Base-by-base conservation (phyloP, 2,797 vertebrate species). In the Rhinophrynus dorsalis region DNA sequence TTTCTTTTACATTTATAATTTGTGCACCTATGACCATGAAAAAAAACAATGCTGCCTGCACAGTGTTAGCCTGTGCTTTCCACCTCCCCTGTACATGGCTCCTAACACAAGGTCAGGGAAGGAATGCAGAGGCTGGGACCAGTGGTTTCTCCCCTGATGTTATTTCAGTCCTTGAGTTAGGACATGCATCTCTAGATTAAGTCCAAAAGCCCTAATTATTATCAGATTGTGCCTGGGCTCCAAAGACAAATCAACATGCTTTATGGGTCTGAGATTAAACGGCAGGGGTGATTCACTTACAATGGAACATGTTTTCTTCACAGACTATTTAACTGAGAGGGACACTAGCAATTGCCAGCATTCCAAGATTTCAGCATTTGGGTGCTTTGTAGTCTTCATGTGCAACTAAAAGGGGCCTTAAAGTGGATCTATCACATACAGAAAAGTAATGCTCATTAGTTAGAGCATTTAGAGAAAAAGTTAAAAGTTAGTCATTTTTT, bases 121-220 rank as follows among this genome's bases (percentile, higher is more conserved):
- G 66, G 37, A 76, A 79, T 77, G 74, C 37, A 69, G 27, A 54
- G 55, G 32, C 37, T 7, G 32, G 68, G 38, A 74, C 35, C 63
- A 44, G 10, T 51, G 37, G 24, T 68, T 57, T 1, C 9, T 6
- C 55, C 24, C 40, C n/a, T 71, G 72, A 55, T 74, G 54, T 47
- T 54, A 44, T 61, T 20, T 15, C 9, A 3, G 18, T 56, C 40
- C 45, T 12, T 20, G 4, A 24, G 37, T 67, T 38, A 72, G 32
- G 13, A 11, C 17, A 64, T 74, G 35, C 3, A 45, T 76, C 57
- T 27, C 0, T 13, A 60, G 37, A 48, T 62, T 40, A 78, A 77
- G 56, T 35, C 54, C 33, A 76, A 76, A 75, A 33, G 7, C 11
- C 42, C 15, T 61, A 57, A 50, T 69, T 71, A 68, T 76, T 78